Evolutionary conservation across 2,888 invertebrate genomes (phyloP).

Genomic region (Tiphia femorata): DNA sequence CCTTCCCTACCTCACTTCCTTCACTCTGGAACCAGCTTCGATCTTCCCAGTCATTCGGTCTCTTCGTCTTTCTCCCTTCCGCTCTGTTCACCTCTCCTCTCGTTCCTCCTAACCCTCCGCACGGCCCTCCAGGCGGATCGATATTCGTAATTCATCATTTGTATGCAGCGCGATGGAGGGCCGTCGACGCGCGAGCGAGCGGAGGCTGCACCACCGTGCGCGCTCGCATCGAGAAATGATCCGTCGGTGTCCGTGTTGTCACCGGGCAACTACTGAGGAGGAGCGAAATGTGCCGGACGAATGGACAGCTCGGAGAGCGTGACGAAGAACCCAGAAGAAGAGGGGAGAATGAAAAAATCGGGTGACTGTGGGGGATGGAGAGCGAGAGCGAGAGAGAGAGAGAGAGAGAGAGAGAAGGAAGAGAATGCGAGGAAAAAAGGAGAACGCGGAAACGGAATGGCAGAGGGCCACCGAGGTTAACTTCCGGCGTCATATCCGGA

Average conservation of each 20-base stretch:
- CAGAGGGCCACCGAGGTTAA: not conserved
- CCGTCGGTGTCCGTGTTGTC: constrained; percentile 38
- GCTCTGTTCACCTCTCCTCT: not conserved
- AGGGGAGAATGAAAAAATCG: not conserved
- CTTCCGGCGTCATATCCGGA: constrained; percentile 7
- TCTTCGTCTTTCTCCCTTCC: not conserved
- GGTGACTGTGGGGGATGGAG: not conserved
- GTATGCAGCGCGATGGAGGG: constrained; percentile 63
- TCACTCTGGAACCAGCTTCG: constrained; percentile 7
- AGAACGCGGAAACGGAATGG: not conserved
- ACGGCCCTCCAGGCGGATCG: constrained; percentile 48
- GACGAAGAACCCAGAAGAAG: not conserved
- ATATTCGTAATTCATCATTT: constrained; percentile 68
- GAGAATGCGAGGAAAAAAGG: not conserved
- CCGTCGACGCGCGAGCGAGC: constrained; percentile 34
- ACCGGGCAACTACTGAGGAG: constrained; percentile 8
- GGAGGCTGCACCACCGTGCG: constrained; percentile 40
- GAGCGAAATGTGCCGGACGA: not conserved
- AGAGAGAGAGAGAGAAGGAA: not conserved
- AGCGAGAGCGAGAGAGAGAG: not conserved
- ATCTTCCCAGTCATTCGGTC: too few species aligned
- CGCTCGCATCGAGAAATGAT: constrained; percentile 49
- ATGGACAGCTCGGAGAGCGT: too few species aligned
- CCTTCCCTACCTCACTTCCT: not conserved
- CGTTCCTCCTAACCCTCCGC: constrained; percentile 20